A percentile compares a stretch with the other conserved stretches of the same genome.
Conservation (phyloP, 2,888 invertebrate species). For the Cistogaster globosa region DNA sequence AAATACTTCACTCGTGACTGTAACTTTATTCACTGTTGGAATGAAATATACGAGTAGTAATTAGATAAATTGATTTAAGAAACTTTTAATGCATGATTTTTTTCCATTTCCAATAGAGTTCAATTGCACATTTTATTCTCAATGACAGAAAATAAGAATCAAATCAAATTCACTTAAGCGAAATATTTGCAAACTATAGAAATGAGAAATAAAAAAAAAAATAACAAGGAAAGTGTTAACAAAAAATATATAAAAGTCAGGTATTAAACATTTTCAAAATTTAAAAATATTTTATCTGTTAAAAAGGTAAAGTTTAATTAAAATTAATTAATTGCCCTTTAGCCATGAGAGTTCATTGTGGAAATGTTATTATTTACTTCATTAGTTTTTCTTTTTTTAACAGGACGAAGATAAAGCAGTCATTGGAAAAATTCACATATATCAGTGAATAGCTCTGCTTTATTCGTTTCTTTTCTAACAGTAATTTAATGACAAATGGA, state of each 20-base stretch:
- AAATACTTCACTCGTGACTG: not conserved
- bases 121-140: constrained; percentile 41
- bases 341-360: too few relatives aligned
- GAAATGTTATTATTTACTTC: too few relatives aligned
- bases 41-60: constrained; percentile 48
- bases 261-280: too few relatives aligned
- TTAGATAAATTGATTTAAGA: constrained; percentile 64
- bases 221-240: not conserved
- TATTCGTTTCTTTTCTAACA: too few relatives aligned
- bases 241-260: not conserved
- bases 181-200: not conserved
- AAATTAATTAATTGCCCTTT: too few relatives aligned
- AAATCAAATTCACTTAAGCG: constrained; percentile 35
- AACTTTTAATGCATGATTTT: constrained; percentile 58
- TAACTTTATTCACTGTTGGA: constrained; percentile 16
- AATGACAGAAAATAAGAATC: constrained; percentile 51
- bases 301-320: too few relatives aligned
- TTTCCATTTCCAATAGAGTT: constrained; percentile 23
- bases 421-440: too few relatives aligned
- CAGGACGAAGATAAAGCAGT: too few relatives aligned
- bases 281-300: too few relatives aligned
- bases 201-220: not conserved
- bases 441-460: too few relatives aligned
- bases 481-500: too few relatives aligned
- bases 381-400: too few relatives aligned